Evolutionary conservation across 2,113 vertebrate genomes (phyloP).

Genomic region (Leptobrachium ailaonicum): DNA sequence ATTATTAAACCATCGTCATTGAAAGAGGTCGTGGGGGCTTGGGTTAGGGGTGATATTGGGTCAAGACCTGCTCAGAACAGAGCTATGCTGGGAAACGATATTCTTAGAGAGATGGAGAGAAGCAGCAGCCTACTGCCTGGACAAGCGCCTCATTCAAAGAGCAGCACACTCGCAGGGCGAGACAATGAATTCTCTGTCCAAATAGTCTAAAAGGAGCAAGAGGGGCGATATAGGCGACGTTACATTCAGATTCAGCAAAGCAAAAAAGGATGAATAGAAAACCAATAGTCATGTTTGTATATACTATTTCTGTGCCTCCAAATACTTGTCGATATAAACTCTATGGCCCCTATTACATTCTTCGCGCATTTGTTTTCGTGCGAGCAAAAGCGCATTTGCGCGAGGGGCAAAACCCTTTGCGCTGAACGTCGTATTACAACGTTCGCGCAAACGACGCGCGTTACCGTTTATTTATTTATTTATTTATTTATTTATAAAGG

Average conservation of each 20-base stretch:
- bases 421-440: no score
- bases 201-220: constrained; percentile 4
- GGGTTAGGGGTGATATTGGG: constrained; percentile 9
- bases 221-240: constrained; percentile 8
- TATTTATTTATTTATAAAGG: no score
- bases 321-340: no score
- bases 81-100: constrained; percentile 12
- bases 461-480: no score
- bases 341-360: no score
- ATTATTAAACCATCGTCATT: constrained; percentile 31
- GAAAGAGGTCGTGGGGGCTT: constrained; percentile 1
- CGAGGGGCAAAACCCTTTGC: no score
- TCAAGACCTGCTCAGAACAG: constrained; percentile 14
- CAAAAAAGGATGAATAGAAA: constrained; percentile 2
- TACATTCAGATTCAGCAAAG: constrained; percentile 27
- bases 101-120: constrained; percentile 9
- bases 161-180: constrained; percentile 17
- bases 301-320: no score
- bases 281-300: no score
- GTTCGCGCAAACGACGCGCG: no score
- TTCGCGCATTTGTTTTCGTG: no score
- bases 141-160: constrained; percentile 35
- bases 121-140: constrained; percentile 24
- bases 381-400: no score
- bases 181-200: constrained; percentile 40